Conservation (phyloP, 2,888 invertebrate genomes). For the Tortrix viridana region DNA sequence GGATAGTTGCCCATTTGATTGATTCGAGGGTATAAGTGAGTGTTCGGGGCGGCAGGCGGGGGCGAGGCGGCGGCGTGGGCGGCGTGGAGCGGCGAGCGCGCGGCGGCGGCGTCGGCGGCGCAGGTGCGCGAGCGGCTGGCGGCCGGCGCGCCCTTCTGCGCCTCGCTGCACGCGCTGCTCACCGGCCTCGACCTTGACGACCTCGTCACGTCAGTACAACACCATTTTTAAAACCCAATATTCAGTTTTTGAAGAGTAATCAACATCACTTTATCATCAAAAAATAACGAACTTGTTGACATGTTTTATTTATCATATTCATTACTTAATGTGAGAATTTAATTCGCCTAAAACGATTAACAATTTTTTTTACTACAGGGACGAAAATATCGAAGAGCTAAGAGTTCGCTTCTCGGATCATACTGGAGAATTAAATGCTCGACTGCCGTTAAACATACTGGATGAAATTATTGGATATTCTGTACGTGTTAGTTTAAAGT, state of each 20-base stretch:
- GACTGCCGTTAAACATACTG: constrained; percentile 83
- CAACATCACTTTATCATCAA: too few species aligned
- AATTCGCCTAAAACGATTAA: neutral
- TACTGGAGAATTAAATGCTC: constrained; percentile 86
- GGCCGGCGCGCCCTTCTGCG: constrained; percentile 86
- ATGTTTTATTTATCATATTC: too few species aligned
- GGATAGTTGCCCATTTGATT: too few species aligned
- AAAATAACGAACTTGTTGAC: too few species aligned
- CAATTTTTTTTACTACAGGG: constrained; percentile 45
- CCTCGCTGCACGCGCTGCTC: constrained; percentile 86
- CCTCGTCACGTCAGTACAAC: constrained; percentile 44
- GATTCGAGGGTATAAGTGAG: too few species aligned
- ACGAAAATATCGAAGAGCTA: constrained; percentile 77
- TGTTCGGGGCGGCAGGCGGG: constrained; percentile 51
- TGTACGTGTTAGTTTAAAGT: constrained; percentile 63
- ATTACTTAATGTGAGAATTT: too few species aligned
- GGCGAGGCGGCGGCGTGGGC: constrained; percentile 76
- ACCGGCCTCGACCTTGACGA: constrained; percentile 90
- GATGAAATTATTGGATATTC: constrained; percentile 84
- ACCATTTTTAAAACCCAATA: neutral
- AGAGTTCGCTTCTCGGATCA: constrained; percentile 87
- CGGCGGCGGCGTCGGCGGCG: constrained; percentile 61
- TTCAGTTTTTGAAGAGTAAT: too few species aligned
- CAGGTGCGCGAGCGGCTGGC: constrained; percentile 63
- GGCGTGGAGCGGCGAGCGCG: constrained; percentile 73